Evolutionary conservation across 2,797 vertebrate species (phyloP).

Genomic region (Onychomys torridus): DNA sequence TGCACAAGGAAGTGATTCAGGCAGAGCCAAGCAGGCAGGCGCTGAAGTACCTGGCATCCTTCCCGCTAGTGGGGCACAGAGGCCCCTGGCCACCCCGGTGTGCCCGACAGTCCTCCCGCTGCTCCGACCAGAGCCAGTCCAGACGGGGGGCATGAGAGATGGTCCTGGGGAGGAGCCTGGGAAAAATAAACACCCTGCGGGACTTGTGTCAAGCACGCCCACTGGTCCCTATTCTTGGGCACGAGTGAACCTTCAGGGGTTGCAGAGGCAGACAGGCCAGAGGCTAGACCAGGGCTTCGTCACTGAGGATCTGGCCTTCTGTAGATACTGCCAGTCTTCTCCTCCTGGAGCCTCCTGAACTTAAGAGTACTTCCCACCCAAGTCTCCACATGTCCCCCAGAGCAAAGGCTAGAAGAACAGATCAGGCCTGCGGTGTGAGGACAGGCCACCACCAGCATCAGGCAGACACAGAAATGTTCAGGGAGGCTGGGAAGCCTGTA

Average conservation of each 20-base stretch:
- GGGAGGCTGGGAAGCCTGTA: neutral
- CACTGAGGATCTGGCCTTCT: neutral
- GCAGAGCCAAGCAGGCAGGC: constrained; percentile 71
- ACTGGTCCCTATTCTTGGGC: neutral
- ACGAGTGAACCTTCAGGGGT: neutral
- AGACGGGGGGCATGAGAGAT: constrained; percentile 69
- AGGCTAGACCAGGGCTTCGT: neutral
- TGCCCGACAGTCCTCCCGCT: constrained; percentile 75
- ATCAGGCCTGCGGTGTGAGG: neutral
- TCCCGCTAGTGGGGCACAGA: constrained; percentile 67
- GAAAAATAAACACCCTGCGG: constrained; percentile 80
- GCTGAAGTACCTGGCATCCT: constrained; percentile 76
- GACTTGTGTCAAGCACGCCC: neutral
- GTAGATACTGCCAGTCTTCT: neutral
- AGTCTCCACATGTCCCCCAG: neutral
- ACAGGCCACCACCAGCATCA: neutral
- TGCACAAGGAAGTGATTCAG: constrained; percentile 58
- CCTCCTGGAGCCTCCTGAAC: neutral
- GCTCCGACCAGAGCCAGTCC: constrained; percentile 77
- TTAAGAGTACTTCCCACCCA: neutral
- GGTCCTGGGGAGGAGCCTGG: constrained; percentile 79
- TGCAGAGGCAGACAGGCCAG: neutral
- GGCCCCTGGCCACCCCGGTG: constrained; percentile 73
- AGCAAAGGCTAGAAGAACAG: neutral
- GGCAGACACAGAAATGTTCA: neutral